Base-by-base conservation (phyloP, 2,888 invertebrate genomes). In the Coleophora deauratella region DNA sequence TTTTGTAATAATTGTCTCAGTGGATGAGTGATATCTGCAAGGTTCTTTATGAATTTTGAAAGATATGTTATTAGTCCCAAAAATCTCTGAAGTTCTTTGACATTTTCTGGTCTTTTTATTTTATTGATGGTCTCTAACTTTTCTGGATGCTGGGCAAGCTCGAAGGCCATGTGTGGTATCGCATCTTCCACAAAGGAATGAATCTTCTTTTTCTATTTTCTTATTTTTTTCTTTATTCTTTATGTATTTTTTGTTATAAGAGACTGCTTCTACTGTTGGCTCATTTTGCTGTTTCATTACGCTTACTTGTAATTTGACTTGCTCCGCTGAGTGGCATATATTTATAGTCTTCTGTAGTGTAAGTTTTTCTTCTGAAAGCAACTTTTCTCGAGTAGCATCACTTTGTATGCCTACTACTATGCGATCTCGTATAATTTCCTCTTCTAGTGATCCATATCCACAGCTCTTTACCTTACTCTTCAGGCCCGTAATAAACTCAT, bases 71-170 rank as follows among this genome's bases (percentile, higher is more conserved):
- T 33, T 7, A 42, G 9, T 4, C 42, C 45, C 1, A 42, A 33
- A 35, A 45, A 42, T 37, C 45, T 42, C 36, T 45, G 45, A 1
- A 45, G 33, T 27, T 45, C 45, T 30, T 42, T 46, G 4, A 41
- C 39, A 41, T 42, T 47, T 40, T 38, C 42, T 15, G 47, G 47
- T 35, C 35, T 35, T 12, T 47, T 47, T 2, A 47, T 40, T 28
- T 41, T 1, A 37, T 4, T n/a, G 3, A 27, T 12, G 10, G 27
- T 35, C n/a, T 38, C 38, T n/a, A 38, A n/a, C 21, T 38, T 38
- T 7, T 38, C 32, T 2, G 38, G 38, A 21, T 38, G 28, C 28
- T 8, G 9, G 28, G 28, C 28, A 28, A 28, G 27, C 27, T 33
- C 10, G 36, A 27, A 12, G 32, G 27, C n/a, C 8, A 33, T 33